Conservation (phyloP, 2,113 vertebrate species). For the Sitta europaea region DNA sequence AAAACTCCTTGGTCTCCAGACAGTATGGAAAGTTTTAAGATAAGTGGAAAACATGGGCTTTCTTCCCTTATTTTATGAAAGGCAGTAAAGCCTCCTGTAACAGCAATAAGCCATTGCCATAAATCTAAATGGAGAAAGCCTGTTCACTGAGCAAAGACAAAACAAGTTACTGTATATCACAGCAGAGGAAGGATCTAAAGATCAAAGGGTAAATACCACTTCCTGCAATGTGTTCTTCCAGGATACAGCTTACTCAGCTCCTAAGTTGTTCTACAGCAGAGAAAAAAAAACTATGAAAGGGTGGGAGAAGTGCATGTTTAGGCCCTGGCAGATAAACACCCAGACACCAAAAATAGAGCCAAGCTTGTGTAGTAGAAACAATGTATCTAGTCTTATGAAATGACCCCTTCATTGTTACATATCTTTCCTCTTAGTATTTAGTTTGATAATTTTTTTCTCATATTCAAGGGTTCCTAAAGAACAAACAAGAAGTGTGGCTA, state of each 20-base stretch:
- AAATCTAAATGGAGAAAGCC: slow-evolving; percentile 20
- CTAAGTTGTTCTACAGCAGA: neutral
- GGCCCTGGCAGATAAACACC: neutral
- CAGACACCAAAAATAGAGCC: neutral
- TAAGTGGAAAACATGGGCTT: neutral
- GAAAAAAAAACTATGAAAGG: neutral
- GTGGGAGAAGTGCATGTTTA: neutral
- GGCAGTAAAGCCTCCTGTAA: neutral
- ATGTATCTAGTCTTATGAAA: neutral
- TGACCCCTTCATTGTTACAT: neutral
- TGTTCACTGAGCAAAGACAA: neutral
- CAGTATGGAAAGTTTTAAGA: neutral
- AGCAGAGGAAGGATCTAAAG: slow-evolving; percentile 3
- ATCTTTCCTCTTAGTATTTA: neutral
- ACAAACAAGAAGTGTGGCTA: neutral
- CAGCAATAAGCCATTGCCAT: neutral
- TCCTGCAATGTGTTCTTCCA: slow-evolving; percentile 35
- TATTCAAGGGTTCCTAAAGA: neutral
- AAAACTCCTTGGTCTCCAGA: neutral
- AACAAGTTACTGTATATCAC: neutral
- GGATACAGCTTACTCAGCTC: neutral
- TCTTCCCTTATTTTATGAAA: neutral
- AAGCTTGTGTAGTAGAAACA: neutral
- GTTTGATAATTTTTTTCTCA: neutral
- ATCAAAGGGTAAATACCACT: slow-evolving; percentile 37